Base-by-base conservation (phyloP, 1,140 invertebrate species). In the Calephelis nemesis region DNA sequence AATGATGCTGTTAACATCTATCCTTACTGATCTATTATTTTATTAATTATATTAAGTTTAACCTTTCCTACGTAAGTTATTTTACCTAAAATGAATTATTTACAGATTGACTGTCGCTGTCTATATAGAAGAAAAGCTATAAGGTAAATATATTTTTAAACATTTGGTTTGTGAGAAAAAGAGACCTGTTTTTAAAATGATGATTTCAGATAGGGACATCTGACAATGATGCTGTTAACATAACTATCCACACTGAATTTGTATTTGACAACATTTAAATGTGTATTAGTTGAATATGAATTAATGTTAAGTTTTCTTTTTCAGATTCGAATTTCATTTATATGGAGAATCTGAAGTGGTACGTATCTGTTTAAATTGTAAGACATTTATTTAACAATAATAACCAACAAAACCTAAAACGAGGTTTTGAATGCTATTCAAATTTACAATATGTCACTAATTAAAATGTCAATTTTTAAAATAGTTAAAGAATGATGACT, bases 151-250 rank as follows among this genome's bases (percentile, higher is more conserved):
- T 45, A 45, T 47, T 11, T 62, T 10, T 62, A 40, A n/a, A 62
- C 11, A 42, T 10, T 4, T 62, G 12, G 11, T 39, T 40, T 30
- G 30, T 30, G 30, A 30, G 40, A 30, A 12, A 40, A 42, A 15
- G 1, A 47, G 45, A 58, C 12, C 47, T 19, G 30, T n/a, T 48
- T 19, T 48, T 49, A 11, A 13, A 52, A 83, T 89, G 85, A 89
- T 89, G 87, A 89, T 76, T 70, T 78, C 52, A 81, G 87, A 89
- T 89, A 87, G 87, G 87, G 87, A 89, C 85, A 89, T 87, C 87
- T 87, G 84, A 89, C 72, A 63, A 80, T 84, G 78, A 80, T 85
- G 82, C 77, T 85, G 83, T 85, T 79, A 79, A 76, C 67, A 84
- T 83, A 83, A 85, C 83, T 83, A 83, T 85, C 83, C 63, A 68